Evolutionary conservation across 1,140 invertebrate species (phyloP).

Genomic region (Nasonia longicornis): DNA sequence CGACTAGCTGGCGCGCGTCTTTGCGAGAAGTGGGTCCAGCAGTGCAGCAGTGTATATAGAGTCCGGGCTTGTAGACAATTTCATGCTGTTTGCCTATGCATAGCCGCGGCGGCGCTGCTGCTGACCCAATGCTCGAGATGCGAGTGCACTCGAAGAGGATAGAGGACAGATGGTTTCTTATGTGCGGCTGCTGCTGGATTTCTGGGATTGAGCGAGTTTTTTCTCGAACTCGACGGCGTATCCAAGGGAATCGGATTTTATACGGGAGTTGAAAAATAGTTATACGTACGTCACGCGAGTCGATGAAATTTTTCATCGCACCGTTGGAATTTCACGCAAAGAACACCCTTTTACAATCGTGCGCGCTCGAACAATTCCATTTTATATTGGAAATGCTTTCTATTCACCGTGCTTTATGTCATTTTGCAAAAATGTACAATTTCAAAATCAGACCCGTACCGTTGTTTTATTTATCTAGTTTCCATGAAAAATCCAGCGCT

Average conservation of each 20-base stretch:
- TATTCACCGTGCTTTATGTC: too few species aligned
- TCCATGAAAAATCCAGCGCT: too few species aligned
- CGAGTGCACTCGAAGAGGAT: neutral
- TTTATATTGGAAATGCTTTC: too few species aligned
- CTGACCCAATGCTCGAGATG: constrained; percentile 21
- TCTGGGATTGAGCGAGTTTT: too few species aligned
- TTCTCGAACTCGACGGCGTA: neutral
- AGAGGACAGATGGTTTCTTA: neutral
- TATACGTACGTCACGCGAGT: too few species aligned
- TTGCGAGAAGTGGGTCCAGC: neutral
- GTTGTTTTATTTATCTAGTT: too few species aligned
- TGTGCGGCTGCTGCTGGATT: neutral
- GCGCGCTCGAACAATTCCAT: too few species aligned
- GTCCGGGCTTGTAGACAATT: constrained; percentile 42
- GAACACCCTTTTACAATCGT: too few species aligned
- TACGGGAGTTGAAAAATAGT: neutral
- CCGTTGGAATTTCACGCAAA: neutral
- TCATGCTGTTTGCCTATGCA: constrained; percentile 52
- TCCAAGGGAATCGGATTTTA: constrained; percentile 1
- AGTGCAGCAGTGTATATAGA: neutral
- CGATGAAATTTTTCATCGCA: too few species aligned
- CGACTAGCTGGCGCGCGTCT: neutral
- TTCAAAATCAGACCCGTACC: too few species aligned
- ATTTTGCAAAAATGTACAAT: too few species aligned
- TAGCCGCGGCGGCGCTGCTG: constrained; percentile 31